A percentile compares a stretch with the other conserved stretches of the same genome.
These are phyloP conservation scores for Caenorhabditis virilis DNA, from an alignment of 2,888 invertebrate species.

Conservation along the genomic window DNA sequence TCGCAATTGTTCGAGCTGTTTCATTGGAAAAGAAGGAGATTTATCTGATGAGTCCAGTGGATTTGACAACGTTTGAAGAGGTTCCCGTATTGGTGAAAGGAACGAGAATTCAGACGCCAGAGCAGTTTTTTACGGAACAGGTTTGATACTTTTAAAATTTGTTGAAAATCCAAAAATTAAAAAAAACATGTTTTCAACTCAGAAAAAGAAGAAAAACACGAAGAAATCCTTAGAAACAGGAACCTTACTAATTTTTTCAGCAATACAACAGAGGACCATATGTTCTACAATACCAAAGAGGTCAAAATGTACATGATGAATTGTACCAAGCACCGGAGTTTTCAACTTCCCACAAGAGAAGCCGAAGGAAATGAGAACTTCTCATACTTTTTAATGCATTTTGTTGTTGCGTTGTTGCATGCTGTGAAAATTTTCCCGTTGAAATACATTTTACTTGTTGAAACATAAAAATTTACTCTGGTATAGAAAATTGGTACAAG, in stretches of 20 bases:
- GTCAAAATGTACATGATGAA: neutral
- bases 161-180: neutral
- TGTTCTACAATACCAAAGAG: slow-evolving; percentile 5
- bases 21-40: slow-evolving; percentile 7
- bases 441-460: no score
- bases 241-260: no score
- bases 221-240: no score
- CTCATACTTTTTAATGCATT: neutral
- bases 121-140: slow-evolving; percentile 16
- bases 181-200: no score
- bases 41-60: slow-evolving; percentile 23
- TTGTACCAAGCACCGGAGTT: slow-evolving; percentile 18
- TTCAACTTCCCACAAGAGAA: slow-evolving; percentile 26
- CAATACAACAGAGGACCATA: slow-evolving; percentile 25
- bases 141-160: slow-evolving; percentile 6
- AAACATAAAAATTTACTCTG: no score
- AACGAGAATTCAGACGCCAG: slow-evolving; percentile 23
- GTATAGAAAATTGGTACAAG: no score
- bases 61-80: slow-evolving; percentile 17
- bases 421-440: no score
- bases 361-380: slow-evolving; percentile 9
- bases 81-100: slow-evolving; percentile 27
- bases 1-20: slow-evolving; percentile 4
- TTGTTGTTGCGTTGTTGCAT: slow-evolving; percentile 6
- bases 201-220: no score